These are phyloP conservation scores for Ptychodera flava DNA, from an alignment of 35 echinoderm and acorn worm species.

Conservation along the genomic window DNA sequence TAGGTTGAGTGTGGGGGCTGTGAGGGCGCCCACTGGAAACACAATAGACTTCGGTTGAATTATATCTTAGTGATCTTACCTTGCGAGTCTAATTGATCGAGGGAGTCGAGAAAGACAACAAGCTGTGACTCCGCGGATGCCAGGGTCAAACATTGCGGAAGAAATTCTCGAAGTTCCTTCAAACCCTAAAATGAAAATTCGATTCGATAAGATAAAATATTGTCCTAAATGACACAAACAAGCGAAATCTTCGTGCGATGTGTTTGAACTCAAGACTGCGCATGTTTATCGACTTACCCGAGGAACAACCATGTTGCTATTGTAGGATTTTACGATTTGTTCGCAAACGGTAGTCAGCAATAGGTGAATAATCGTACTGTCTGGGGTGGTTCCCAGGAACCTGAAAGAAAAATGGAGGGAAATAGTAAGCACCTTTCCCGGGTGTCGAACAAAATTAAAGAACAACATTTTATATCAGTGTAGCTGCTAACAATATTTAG, in stretches of 20 bases:
- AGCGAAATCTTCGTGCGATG: no score
- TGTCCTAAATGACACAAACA: background rate
- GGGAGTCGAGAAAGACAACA: background rate
- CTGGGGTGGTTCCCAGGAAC: background rate
- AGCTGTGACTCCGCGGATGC: background rate
- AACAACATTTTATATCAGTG: no score
- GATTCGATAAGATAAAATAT: background rate
- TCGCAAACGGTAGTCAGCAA: background rate
- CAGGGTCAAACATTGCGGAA: slow-evolving; percentile 17
- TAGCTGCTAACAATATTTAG: no score
- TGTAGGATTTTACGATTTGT: background rate
- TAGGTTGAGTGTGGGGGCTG: no score
- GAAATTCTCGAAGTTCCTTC: background rate
- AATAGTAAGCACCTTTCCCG: no score
- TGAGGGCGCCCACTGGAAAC: no score
- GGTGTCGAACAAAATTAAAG: no score
- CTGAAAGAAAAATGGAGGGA: background rate
- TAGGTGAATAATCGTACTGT: background rate
- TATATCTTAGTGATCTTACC: background rate
- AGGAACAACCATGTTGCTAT: background rate
- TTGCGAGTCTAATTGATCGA: background rate
- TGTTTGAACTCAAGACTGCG: no score
- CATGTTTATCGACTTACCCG: no score
- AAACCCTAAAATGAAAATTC: slow-evolving; percentile 47
- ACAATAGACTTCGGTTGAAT: no score